Conservation (phyloP, 2,113 vertebrate species). For the Taxidea taxus region DNA sequence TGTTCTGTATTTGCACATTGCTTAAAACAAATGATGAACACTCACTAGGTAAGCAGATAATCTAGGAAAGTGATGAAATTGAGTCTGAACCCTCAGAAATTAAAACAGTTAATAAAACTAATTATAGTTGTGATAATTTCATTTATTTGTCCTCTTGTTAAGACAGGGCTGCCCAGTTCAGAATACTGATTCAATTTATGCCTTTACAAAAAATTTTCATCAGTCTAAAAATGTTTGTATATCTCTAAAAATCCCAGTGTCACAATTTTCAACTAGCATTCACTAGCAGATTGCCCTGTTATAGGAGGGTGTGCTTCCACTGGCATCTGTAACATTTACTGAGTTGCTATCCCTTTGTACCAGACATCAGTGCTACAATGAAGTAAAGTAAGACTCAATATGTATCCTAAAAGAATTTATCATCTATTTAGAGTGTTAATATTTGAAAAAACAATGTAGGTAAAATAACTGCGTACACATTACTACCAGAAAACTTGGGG, state of each 20-base stretch:
- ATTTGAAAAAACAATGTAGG: not conserved
- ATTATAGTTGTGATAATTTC: accelerated
- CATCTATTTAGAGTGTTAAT: not conserved
- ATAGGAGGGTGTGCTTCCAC: not conserved
- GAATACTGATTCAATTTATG: not conserved
- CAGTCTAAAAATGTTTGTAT: not conserved
- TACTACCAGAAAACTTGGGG: not conserved
- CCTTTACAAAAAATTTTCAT: not conserved
- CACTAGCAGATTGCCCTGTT: not conserved
- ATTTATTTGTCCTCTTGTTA: not conserved
- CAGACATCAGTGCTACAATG: not conserved
- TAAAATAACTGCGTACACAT: not conserved
- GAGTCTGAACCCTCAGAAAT: not conserved
- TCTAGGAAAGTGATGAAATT: not conserved
- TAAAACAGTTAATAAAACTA: not conserved
- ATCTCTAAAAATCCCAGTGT: not conserved
- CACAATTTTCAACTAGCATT: not conserved
- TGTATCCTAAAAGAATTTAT: not conserved
- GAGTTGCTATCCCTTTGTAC: not conserved
- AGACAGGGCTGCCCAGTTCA: not conserved
- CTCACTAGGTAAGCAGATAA: not conserved
- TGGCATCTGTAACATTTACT: not conserved
- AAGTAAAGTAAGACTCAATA: not conserved
- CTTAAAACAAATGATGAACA: not conserved
- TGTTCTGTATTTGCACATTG: not conserved